Evolutionary conservation across 2,113 vertebrate species (phyloP).

Genomic region (Cololabis saira): DNA sequence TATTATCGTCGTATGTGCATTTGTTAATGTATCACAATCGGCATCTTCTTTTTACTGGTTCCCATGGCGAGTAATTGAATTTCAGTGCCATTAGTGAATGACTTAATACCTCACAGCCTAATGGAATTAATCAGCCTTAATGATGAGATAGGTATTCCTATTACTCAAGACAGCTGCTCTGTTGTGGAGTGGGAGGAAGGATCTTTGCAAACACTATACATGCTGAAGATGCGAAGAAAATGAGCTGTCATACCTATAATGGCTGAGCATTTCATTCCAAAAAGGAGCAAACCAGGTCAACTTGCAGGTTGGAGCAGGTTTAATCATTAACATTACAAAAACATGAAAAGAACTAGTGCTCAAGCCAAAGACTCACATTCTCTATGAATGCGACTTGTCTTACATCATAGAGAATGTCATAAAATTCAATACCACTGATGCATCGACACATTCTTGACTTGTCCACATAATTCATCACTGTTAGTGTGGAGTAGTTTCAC

Average conservation of each 20-base stretch:
- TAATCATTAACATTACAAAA: neutral
- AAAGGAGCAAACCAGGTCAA: neutral
- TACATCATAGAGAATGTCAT: neutral
- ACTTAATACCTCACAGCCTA: constrained; percentile 74
- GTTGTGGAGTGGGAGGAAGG: constrained; percentile 29
- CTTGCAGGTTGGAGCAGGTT: neutral
- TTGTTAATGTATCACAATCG: constrained; percentile 30
- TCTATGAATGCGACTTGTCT: neutral
- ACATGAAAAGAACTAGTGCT: neutral
- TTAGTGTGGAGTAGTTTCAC: too few relatives aligned
- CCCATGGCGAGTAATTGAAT: constrained; percentile 76
- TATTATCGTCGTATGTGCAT: constrained; percentile 10
- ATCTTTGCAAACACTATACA: constrained; percentile 21
- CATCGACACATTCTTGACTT: too few relatives aligned
- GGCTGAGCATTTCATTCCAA: neutral
- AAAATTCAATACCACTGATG: too few relatives aligned
- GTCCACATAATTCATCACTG: too few relatives aligned
- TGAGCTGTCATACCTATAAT: neutral
- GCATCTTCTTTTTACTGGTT: constrained; percentile 53
- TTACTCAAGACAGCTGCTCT: constrained; percentile 76
- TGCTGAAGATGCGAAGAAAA: neutral
- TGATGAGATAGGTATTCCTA: constrained; percentile 82
- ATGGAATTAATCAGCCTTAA: constrained; percentile 82
- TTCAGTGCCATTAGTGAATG: constrained; percentile 63
- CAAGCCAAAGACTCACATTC: too few relatives aligned